Percentiles rank a stretch among this genome's conserved stretches.
phyloP scores from a whole-genome alignment of 2,113 vertebrate genomes.

The Macheiramphus alcinus region DNA sequence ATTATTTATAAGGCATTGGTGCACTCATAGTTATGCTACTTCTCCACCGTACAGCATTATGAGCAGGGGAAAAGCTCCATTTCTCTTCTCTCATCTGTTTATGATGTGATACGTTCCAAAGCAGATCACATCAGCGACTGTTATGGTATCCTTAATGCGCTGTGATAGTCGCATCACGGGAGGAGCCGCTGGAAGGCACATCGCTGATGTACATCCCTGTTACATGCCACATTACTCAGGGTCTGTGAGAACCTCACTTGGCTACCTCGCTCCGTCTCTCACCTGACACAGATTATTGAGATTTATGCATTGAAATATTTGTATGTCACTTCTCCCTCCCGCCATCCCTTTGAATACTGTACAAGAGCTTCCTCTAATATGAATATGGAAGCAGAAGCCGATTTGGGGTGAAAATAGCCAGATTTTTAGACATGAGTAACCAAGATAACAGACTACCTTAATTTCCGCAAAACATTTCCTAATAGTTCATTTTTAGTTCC shows the following conservation, averaged over 20 bases:
- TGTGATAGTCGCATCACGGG: not conserved
- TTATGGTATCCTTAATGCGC: constrained; percentile 8
- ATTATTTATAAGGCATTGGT: not conserved
- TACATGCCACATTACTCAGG: constrained; percentile 5
- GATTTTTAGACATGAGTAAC: not conserved
- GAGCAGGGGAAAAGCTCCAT: not conserved
- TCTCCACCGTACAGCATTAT: not conserved
- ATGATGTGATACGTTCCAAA: constrained; percentile 21
- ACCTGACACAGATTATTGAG: not conserved
- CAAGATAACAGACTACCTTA: not conserved
- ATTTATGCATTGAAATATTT: not conserved
- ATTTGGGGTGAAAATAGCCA: not conserved
- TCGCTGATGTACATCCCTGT: not conserved
- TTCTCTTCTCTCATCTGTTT: constrained; percentile 35
- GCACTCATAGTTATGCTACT: not conserved
- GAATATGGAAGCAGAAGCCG: not conserved
- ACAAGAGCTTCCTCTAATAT: not conserved
- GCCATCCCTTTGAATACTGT: not conserved
- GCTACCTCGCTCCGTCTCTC: not conserved
- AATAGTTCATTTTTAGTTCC: not conserved
- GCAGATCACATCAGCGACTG: constrained; percentile 34
- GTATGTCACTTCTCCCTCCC: not conserved
- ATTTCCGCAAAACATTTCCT: not conserved
- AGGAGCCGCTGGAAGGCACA: not conserved
- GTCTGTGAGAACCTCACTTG: not conserved